A percentile compares a stretch with the other conserved stretches of the same genome.
phyloP scores from a whole-genome alignment of 1,140 invertebrate species.

The Drosophila santomea region DNA sequence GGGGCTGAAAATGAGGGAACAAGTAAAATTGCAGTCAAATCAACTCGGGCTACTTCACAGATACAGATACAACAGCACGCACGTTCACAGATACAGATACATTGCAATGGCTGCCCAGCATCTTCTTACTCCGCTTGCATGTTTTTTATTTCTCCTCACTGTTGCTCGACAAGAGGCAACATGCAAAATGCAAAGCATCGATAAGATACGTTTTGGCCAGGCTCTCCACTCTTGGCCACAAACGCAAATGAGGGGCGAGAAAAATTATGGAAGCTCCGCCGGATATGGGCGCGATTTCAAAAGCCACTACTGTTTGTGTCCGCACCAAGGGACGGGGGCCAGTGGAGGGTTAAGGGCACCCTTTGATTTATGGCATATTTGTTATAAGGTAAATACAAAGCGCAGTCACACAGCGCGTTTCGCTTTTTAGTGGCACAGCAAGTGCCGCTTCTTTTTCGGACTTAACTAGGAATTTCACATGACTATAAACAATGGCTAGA shows the following conservation, averaged over 20 bases:
- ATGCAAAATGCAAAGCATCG: conserved; percentile 83
- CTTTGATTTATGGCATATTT: conserved; percentile 80
- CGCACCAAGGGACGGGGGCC: not conserved
- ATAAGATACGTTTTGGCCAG: conserved; percentile 67
- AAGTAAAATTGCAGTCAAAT: conserved; percentile 61
- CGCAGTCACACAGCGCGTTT: conserved; percentile 66
- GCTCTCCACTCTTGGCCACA: conserved; percentile 10
- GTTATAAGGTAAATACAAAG: conserved; percentile 70
- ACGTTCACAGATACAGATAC: conserved; percentile 31
- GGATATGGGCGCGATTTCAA: conserved; percentile 80
- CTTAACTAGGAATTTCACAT: conserved; percentile 75
- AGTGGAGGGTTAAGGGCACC: conserved; percentile 28
- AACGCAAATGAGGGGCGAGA: conserved; percentile 10
- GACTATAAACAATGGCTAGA: conserved; percentile 52
- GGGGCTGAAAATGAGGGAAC: conserved; percentile 24
- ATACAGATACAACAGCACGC: conserved; percentile 32
- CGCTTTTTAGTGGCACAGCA: conserved; percentile 50
- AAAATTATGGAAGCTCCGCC: conserved; percentile 83
- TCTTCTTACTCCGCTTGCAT: conserved; percentile 4
- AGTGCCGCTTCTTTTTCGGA: conserved; percentile 61
- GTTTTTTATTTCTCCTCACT: conserved; percentile 34
- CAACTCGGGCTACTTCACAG: conserved; percentile 52
- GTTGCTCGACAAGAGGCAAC: conserved; percentile 77
- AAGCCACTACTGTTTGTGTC: conserved; percentile 81
- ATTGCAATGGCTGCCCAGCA: conserved; percentile 67